phyloP scores from a whole-genome alignment of 1,140 invertebrate genomes.

The Zaprionus gabonicus region DNA sequence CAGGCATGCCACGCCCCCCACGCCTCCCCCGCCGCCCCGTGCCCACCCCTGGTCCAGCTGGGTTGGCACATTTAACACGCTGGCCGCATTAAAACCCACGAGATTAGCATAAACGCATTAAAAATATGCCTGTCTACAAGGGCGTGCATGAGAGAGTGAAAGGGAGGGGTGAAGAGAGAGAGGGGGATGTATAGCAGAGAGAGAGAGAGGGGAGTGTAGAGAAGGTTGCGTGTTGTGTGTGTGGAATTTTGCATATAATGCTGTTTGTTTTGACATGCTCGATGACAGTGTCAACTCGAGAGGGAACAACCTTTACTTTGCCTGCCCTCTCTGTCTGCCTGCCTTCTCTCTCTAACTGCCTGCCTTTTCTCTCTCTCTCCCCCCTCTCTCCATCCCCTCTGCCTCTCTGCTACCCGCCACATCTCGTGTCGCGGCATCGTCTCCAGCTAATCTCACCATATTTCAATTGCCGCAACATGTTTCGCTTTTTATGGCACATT shows the following conservation, averaged over 20 bases:
- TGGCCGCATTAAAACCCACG: conserved; percentile 74
- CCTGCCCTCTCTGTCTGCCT: background rate
- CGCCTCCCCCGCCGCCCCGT: background rate
- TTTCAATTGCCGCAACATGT: conserved; percentile 65
- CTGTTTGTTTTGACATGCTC: conserved; percentile 83
- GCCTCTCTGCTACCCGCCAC: background rate
- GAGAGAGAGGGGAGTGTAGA: background rate
- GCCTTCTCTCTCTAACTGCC: background rate
- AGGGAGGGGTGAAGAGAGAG: background rate
- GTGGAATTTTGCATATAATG: conserved; percentile 73
- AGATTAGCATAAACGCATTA: conserved; percentile 84
- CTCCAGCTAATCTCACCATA: conserved; percentile 53
- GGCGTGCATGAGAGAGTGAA: background rate
- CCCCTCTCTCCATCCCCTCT: background rate
- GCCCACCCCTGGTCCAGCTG: conserved; percentile 44
- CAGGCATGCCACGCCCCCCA: conserved; percentile 36
- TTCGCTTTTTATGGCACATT: conserved; percentile 54
- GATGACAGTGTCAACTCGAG: conserved; percentile 72
- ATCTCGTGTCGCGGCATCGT: background rate
- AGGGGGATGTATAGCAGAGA: background rate
- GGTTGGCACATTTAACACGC: conserved; percentile 75
- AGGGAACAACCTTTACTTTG: background rate
- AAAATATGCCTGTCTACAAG: conserved; percentile 70
- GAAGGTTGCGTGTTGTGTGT: background rate
- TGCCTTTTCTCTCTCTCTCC: background rate